phyloP scores from a whole-genome alignment of 2,113 vertebrate species.

The Thamnaconus septentrionalis region DNA sequence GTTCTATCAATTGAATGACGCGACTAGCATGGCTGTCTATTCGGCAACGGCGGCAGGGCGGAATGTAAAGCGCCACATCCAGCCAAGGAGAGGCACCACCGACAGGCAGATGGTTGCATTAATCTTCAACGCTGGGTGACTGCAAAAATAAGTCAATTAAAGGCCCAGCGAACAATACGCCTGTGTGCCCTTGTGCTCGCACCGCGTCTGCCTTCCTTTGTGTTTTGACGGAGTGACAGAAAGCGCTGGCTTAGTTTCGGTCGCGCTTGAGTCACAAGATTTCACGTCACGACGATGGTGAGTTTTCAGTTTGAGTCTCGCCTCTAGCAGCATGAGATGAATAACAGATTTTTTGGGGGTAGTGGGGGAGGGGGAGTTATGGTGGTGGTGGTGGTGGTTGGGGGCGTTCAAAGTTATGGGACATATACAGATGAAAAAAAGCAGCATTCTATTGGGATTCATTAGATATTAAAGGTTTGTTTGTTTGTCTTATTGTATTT shows the following conservation, averaged over 20 bases:
- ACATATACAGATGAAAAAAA: constrained; percentile 38
- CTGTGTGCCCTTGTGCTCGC: background rate
- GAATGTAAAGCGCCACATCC: background rate
- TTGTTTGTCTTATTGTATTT: too few species aligned
- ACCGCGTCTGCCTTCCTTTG: too few species aligned
- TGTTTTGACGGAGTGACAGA: background rate
- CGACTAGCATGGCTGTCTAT: constrained; percentile 28
- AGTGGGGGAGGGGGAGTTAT: too few species aligned
- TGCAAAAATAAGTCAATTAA: background rate
- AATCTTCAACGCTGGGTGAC: background rate
- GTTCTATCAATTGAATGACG: constrained; percentile 21
- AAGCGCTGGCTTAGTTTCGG: background rate
- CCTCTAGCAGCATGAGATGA: constrained; percentile 34
- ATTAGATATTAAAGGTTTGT: too few species aligned
- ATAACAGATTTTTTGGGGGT: constrained; percentile 29
- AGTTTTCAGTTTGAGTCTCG: constrained; percentile 30
- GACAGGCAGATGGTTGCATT: background rate
- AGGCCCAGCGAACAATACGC: background rate
- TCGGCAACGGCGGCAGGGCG: background rate
- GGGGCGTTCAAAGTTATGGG: constrained; percentile 24
- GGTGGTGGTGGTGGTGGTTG: too few species aligned
- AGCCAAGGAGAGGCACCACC: background rate
- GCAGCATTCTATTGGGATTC: too few species aligned
- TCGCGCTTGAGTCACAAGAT: constrained; percentile 7
- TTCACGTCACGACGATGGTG: constrained; percentile 5